Base-by-base conservation (phyloP, 2,888 invertebrate species). In the Protodeltote pygarga region DNA sequence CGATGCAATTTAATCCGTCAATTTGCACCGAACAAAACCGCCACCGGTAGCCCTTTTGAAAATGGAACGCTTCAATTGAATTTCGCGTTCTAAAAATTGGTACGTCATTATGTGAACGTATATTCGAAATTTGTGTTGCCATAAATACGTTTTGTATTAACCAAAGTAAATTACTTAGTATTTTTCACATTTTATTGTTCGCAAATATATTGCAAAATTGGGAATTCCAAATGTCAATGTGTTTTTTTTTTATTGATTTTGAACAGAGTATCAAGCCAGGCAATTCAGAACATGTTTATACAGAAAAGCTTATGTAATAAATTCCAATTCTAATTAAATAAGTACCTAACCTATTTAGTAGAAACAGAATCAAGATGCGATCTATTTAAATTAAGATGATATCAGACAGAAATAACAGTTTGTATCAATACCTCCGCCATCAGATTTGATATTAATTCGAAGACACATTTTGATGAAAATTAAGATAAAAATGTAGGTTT, bases 1-100 rank as follows among this genome's bases (percentile, higher is more conserved):
- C 76, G 77, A 77, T 79, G 77, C 79, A 79, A 79, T 84, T 85
- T 72, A 81, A 82, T 82, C 77, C 83, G 80, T 83, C 85, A 84
- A 88, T 85, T 87, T 83, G 83, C 85, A 79, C 69, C 73, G 72
- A 77, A 76, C 77, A 73, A 71, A 78, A 75, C 74, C 62, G 72
- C 75, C 74, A 79, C 76, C 85, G 83, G 84, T 84, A 85, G 84
- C 78, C 66, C 73, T 79, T 79, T 83, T 81, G 73, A 77, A 81
- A 83, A 84, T 62, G 61, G 75, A 79, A 81, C 77, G 68, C 71
- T 69, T 68, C 61, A 71, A 72, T 71, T 74, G 66, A 65, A 60
- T 65, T 75, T 78, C 64, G 55, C 68, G 65, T 75, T 76, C 68
- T 71, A 62, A 75, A 77, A 72, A 62, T 65, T 62, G 48, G 44